These are phyloP conservation scores for Drosophila anceps DNA, from an alignment of 2,888 invertebrate species.

Conservation along the genomic window DNA sequence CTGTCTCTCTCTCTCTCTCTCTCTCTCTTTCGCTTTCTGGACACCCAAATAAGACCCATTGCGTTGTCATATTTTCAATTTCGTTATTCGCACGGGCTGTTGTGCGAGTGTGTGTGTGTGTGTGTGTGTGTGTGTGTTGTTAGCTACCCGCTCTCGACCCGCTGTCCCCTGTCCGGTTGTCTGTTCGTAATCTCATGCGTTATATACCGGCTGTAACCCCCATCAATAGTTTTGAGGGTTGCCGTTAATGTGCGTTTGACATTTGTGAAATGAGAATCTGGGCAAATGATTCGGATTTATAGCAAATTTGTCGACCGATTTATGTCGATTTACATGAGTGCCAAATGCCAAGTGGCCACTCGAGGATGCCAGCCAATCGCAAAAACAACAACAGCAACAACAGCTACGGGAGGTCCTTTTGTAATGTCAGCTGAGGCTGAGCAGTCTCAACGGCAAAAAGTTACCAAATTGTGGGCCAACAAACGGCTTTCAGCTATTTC, in stretches of 20 bases:
- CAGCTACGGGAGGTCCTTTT: conserved; percentile 32
- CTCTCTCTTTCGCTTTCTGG: background rate
- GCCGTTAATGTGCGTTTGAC: conserved; percentile 78
- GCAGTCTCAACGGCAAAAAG: conserved; percentile 33
- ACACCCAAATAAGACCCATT: conserved; percentile 42
- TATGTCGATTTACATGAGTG: conserved; percentile 80
- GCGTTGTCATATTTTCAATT: conserved; percentile 78
- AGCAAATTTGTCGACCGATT: conserved; percentile 78
- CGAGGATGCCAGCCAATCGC: conserved; percentile 51
- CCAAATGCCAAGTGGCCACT: conserved; percentile 79
- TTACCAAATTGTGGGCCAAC: conserved; percentile 28
- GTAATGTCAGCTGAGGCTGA: conserved; percentile 33
- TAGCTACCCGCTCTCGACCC: background rate
- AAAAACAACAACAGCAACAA: conserved; percentile 22
- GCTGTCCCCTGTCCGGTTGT: background rate
- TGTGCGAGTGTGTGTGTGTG: conserved; percentile 34
- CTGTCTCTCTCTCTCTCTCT: background rate
- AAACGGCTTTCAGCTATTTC: conserved; percentile 16
- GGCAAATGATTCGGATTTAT: conserved; percentile 79
- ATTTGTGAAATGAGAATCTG: conserved; percentile 80
- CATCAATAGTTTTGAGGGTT: conserved; percentile 64
- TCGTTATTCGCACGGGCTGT: conserved; percentile 67
- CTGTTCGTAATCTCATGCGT: conserved; percentile 36
- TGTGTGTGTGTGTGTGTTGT: no score
- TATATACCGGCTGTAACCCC: conserved; percentile 45